Evolutionary conservation across 2,113 vertebrate genomes (phyloP).

Genomic region (Tachycineta bicolor): DNA sequence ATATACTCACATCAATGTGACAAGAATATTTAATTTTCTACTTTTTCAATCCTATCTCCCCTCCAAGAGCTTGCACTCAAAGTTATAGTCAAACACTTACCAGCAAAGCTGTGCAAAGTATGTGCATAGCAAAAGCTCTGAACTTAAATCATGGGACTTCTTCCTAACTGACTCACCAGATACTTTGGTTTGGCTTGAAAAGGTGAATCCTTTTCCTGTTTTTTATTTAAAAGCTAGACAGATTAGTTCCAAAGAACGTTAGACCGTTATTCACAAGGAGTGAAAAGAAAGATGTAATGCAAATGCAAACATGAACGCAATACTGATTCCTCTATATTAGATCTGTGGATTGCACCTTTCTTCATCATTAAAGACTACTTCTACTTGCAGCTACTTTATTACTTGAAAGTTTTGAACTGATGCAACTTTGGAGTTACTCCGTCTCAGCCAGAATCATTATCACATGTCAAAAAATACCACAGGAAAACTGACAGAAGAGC

Average conservation of each 20-base stretch:
- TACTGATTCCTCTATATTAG: background rate
- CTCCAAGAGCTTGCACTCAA: background rate
- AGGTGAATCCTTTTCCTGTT: background rate
- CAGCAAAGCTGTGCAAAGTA: background rate
- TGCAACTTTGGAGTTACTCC: background rate
- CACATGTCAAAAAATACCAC: background rate
- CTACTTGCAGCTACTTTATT: background rate
- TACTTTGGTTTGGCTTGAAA: background rate
- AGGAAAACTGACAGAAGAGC: background rate
- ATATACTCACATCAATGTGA: background rate
- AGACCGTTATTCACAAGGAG: background rate
- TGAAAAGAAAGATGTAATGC: background rate
- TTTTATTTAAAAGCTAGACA: background rate
- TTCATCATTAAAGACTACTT: background rate
- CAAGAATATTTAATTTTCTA: background rate
- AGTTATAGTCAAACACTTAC: background rate
- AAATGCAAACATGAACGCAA: background rate
- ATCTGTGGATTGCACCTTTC: background rate
- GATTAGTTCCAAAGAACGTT: background rate
- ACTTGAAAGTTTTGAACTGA: background rate
- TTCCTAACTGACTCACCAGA: background rate
- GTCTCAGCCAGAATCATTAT: background rate
- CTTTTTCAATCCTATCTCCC: background rate
- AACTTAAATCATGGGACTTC: background rate
- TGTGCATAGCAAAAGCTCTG: background rate